Percentiles rank a stretch among this genome's conserved stretches.
phyloP scores from a whole-genome alignment of 2,113 vertebrate species.

The Halcyon senegalensis region DNA sequence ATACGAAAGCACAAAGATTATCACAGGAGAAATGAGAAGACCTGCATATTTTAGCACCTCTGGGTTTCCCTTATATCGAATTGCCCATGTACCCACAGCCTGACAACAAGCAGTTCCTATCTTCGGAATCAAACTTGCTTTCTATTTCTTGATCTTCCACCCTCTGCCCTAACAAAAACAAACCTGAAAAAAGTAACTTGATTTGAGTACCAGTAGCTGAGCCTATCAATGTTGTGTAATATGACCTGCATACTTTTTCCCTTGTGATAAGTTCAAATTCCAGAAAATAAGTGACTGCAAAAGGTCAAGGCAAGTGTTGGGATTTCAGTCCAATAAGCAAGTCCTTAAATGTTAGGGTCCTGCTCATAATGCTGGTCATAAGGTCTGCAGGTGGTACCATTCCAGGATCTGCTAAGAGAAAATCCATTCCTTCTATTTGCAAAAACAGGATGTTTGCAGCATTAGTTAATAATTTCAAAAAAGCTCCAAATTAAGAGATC shows the following conservation, averaged over 20 bases:
- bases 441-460: neutral
- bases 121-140: neutral
- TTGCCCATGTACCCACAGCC: neutral
- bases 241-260: neutral
- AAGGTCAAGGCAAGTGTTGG: neutral
- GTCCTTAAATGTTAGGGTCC: neutral
- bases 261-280: neutral
- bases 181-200: neutral
- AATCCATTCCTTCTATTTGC: neutral
- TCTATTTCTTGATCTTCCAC: neutral
- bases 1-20: neutral
- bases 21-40: neutral
- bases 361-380: neutral
- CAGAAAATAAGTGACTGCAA: neutral
- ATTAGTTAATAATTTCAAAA: neutral
- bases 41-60: neutral
- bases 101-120: neutral
- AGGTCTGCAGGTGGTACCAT: neutral
- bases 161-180: neutral
- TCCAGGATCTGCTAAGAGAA: neutral
- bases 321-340: neutral
- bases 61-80: neutral
- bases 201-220: neutral
- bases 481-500: neutral
- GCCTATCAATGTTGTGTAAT: neutral